Conservation (phyloP, 2,113 vertebrate species). For the Leucoraja erinaceus region DNA sequence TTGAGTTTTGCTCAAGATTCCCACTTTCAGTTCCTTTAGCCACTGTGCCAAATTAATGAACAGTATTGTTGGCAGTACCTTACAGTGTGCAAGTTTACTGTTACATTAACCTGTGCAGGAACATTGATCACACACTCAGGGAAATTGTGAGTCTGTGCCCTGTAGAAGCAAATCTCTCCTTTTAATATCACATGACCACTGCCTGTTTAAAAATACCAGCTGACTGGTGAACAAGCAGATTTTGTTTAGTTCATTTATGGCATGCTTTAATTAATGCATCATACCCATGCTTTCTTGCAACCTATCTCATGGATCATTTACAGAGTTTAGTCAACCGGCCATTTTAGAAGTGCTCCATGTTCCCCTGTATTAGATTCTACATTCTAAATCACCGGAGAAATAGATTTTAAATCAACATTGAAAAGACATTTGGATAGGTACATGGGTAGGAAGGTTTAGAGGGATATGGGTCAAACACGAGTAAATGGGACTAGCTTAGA, state of each 20-base stretch:
- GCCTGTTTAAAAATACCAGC: background rate
- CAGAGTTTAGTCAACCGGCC: background rate
- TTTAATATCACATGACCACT: background rate
- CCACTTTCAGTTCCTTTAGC: too few species aligned
- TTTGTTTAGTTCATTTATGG: background rate
- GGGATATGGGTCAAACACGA: too few species aligned
- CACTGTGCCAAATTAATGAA: background rate
- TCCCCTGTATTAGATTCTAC: too few species aligned
- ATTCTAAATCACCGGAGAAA: too few species aligned
- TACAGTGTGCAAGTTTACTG: background rate
- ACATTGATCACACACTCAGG: background rate
- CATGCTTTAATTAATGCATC: background rate
- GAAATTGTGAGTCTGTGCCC: background rate
- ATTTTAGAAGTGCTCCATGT: too few species aligned
- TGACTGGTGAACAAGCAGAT: background rate
- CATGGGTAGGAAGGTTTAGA: background rate
- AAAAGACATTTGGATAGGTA: too few species aligned
- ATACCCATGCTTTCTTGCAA: background rate
- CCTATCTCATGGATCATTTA: too few species aligned
- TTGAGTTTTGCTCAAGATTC: too few species aligned
- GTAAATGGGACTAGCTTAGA: too few species aligned
- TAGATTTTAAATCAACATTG: background rate
- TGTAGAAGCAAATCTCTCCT: background rate
- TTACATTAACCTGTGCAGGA: background rate
- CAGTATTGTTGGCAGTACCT: background rate